A percentile compares a stretch with the other conserved stretches of the same genome.
Evolutionary conservation across 1,140 invertebrate species (phyloP).

Genomic region (Papilio xuthus): DNA sequence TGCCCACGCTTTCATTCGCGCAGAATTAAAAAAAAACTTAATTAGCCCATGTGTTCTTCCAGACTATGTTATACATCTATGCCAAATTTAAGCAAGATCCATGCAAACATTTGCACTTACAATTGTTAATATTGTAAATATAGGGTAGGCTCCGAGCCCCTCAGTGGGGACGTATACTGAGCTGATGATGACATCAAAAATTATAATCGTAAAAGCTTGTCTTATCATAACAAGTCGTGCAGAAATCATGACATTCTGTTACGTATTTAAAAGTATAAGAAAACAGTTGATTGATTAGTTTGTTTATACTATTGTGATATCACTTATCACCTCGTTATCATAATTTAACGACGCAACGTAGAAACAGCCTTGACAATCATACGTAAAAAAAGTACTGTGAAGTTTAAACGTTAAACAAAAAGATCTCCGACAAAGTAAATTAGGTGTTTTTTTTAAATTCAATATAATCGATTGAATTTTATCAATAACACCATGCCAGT

Average conservation of each 20-base stretch:
- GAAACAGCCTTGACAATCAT: conserved; percentile 13
- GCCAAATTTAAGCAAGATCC: too few species aligned
- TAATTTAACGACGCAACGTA: not conserved
- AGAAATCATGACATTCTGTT: conserved; percentile 8
- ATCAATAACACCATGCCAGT: not conserved
- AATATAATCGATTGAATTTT: not conserved
- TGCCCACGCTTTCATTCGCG: too few species aligned
- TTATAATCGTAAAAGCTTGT: not conserved
- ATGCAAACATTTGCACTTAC: too few species aligned
- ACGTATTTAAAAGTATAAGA: conserved; percentile 5
- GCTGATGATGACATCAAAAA: not conserved
- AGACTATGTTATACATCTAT: too few species aligned
- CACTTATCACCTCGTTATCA: not conserved
- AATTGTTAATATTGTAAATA: too few species aligned
- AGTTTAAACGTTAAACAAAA: not conserved
- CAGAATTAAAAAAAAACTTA: too few species aligned
- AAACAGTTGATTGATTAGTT: conserved; percentile 19
- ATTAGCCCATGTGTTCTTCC: too few species aligned
- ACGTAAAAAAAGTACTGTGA: not conserved
- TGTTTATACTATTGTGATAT: conserved; percentile 5
- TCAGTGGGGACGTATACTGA: too few species aligned
- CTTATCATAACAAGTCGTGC: not conserved
- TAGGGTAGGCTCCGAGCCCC: too few species aligned
- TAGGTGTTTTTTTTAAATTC: not conserved
- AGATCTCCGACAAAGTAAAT: not conserved